These are phyloP conservation scores for Andrena cerasifolii DNA, from an alignment of 1,140 invertebrate species.

Conservation along the genomic window DNA sequence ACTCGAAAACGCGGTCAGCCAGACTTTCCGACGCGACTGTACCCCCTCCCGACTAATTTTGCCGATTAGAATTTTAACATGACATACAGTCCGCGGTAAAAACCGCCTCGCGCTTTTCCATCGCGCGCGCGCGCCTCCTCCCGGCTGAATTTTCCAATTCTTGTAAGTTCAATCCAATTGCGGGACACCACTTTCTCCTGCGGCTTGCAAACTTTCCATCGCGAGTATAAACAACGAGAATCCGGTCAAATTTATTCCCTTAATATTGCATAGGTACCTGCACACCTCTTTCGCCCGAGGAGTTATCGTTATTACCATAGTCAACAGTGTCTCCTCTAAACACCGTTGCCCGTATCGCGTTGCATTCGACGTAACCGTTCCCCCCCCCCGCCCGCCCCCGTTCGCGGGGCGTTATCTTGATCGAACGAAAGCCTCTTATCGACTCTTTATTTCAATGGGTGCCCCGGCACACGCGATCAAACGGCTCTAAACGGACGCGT, in stretches of 20 bases:
- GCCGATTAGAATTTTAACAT: conserved; percentile 78
- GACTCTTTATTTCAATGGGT: conserved; percentile 51
- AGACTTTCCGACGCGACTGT: conserved; percentile 70
- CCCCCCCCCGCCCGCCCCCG: background rate
- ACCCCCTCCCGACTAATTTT: conserved; percentile 75
- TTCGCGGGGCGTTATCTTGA: conserved; percentile 40
- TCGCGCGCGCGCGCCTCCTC: background rate
- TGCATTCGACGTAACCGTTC: conserved; percentile 9
- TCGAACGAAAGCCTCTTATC: conserved; percentile 57
- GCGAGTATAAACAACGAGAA: conserved; percentile 3
- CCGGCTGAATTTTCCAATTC: conserved; percentile 41
- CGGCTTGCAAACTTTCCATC: background rate
- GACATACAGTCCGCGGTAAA: conserved; percentile 65
- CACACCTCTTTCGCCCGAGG: background rate
- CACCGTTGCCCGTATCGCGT: background rate
- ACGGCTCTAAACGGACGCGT: conserved; percentile 35
- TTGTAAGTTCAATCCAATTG: conserved; percentile 19
- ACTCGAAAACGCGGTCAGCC: conserved; percentile 74
- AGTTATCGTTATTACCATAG: background rate
- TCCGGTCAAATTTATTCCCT: conserved; percentile 10
- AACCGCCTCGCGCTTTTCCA: conserved; percentile 35
- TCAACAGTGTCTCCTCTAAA: background rate
- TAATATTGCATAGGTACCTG: too few species aligned
- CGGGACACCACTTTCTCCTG: conserved; percentile 26
- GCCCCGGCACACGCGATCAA: conserved; percentile 29